These are phyloP conservation scores for Staurois parvus DNA, from an alignment of 2,797 vertebrate species.

Conservation along the genomic window DNA sequence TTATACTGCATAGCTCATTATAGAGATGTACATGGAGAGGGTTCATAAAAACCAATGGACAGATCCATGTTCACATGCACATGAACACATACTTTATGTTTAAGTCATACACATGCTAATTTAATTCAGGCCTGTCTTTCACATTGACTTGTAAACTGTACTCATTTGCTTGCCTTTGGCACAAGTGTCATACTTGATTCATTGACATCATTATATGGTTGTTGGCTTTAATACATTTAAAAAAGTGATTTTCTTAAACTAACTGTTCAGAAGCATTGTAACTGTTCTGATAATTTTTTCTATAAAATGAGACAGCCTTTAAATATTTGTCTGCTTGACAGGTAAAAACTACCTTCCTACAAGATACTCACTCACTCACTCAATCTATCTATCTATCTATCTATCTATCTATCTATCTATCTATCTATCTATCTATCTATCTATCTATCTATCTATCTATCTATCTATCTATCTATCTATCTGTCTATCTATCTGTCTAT, in stretches of 20 bases:
- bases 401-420: too few species aligned
- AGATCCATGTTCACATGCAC: neutral
- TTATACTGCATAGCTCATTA: neutral
- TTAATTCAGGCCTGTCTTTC: too few species aligned
- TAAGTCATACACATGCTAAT: neutral
- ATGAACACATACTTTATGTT: neutral
- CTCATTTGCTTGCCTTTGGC: neutral
- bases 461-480: slow-evolving; percentile 8
- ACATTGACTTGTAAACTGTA: neutral
- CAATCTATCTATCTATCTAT: too few species aligned
- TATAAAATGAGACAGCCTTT: neutral
- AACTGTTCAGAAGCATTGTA: neutral
- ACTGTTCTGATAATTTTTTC: neutral
- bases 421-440: too few species aligned
- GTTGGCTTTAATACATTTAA: neutral
- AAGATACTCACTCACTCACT: too few species aligned
- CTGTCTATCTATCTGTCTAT: slow-evolving; percentile 7
- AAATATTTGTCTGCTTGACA: too few species aligned
- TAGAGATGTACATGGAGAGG: too few species aligned
- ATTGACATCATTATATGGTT: neutral
- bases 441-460: too few species aligned
- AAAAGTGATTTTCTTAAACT: neutral
- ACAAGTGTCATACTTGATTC: neutral
- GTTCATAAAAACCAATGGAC: neutral
- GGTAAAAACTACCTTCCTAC: too few species aligned